Base-by-base conservation (phyloP, 2,797 vertebrate genomes). In the Carcharodon carcharias region DNA sequence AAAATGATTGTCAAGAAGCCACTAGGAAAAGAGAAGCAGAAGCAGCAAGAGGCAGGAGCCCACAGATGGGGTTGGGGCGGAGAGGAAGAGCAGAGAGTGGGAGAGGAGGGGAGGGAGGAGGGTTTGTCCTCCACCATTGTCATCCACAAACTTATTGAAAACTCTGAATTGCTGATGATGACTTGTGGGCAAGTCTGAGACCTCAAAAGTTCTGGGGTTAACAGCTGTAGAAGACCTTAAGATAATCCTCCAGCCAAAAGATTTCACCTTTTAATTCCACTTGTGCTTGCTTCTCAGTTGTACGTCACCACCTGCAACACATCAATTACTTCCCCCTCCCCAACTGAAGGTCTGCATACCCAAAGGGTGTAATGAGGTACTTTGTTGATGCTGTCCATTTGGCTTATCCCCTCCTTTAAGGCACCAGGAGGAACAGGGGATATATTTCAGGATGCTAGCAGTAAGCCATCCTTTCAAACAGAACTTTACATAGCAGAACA, bases 171-270 rank as follows among this genome's bases (percentile, higher is more conserved):
- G n/a, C 61, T 93, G 91, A 63, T 93, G 16, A n/a, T 93, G 91
- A 93, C 61, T 45, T 63, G 63, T 65, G 91, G 61, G 91, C 61
- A 65, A 61, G 35, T 4, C 40, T n/a, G n/a, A 67, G 91, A 93
- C 63, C 91, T 93, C n/a, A 67, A 40, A 40, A 67, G n/a, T n/a
- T 67, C 91, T 40, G 21, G 8, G 91, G 91, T 93, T n/a, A 93
- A 93, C 61, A 93, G 61, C 91, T 93, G 91, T n/a, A 45, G 63
- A 67, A 65, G 61, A 61, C 91, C 91, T 93, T 67, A 93, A 93
- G 61, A 61, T 65, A 93, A 67, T 45, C 14, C 63, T 67, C 61
- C 5, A 8, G n/a, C 21, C 91, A 93, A 12, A 67, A 65, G n/a
- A 65, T 35, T 91, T 91, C 88, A 91, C 28, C 56, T 61, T 91